Evolutionary conservation across 2,888 invertebrate species (phyloP).

Genomic region (Cheilosia pagana): DNA sequence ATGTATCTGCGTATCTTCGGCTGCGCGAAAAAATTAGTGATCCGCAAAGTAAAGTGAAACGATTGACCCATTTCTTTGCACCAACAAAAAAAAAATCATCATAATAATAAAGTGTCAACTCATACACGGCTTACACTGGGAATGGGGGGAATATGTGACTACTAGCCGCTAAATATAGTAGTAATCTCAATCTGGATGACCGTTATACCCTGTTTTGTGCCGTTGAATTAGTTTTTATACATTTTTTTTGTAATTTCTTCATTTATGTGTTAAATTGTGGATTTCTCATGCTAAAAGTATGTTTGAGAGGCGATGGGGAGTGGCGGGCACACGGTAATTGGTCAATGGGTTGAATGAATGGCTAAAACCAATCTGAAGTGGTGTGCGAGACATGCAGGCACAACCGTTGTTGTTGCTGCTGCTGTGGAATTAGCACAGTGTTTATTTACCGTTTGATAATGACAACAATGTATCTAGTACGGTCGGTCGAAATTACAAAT

Average conservation of each 20-base stretch:
- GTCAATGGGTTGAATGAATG: conserved; percentile 57
- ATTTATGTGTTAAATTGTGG: conserved; percentile 28
- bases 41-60: conserved; percentile 66
- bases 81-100: neutral
- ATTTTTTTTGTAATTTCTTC: conserved; percentile 23
- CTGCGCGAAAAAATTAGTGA: conserved; percentile 48
- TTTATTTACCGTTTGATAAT: conserved; percentile 65
- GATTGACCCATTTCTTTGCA: conserved; percentile 62
- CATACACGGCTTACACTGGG: neutral
- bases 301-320: neutral
- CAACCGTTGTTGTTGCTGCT: conserved; percentile 14
- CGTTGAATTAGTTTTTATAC: neutral
- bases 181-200: conserved; percentile 47
- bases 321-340: conserved; percentile 39
- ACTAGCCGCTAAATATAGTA: conserved; percentile 11
- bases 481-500: conserved; percentile 45
- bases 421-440: conserved; percentile 63
- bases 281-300: conserved; percentile 58
- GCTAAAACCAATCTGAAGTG: conserved; percentile 44
- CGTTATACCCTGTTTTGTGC: conserved; percentile 39
- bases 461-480: conserved; percentile 54
- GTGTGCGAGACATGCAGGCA: conserved; percentile 48
- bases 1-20: conserved; percentile 59
- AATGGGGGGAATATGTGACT: conserved; percentile 1
- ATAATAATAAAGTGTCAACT: conserved; percentile 47